Base-by-base conservation (phyloP, 2,888 invertebrate species). In the Petrophora chlorosata region DNA sequence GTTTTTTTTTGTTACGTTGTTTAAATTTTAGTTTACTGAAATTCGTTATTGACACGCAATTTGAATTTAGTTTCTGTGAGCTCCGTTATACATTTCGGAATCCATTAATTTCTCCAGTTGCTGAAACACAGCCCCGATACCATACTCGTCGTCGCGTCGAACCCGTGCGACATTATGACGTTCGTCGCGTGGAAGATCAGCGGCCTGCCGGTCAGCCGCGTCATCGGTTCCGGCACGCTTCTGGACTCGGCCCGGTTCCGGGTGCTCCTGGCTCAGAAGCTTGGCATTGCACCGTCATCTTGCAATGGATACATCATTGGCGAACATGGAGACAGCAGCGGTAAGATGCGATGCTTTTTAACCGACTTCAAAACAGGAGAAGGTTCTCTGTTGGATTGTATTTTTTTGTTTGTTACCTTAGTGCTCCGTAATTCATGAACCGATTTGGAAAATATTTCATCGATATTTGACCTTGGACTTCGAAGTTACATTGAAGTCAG, bases 111-210 rank as follows among this genome's bases (percentile, higher is more conserved):
- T 38, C 46, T 32, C 7, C 70, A 95, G 81, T 82, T 97, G 23
- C 92, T 96, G 3, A 92, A 95, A 74, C 92, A 97, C 87, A 97
- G 97, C 53, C 98, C 98, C 0, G 93, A 98, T 64, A 94, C 97
- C 7, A 94, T 97, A 44, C 83, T 98, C 16, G 70, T 98, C 53
- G 94, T 98, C 69, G 97, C 98, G 3, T 96, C 96, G 63, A 98
- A 98, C 82, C 98, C 98, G 0, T 97, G 97, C 16, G 98, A 98
- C 76, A 94, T 98, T 53, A 89, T 98, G 70, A 97, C 98, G 0
- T 98, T 96, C 78, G 96, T 98, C 7, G 94, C 98, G n/a, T 98
- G 98, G 98, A 97, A 96, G 85, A 78, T 98, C 43, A 97, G 97
- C 58, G 97, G 97, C 4, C 89, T 98, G 61, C 97, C 98, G 5